These are phyloP conservation scores for Epinephelus fuscoguttatus DNA, from an alignment of 2,113 vertebrate genomes.

Conservation along the genomic window DNA sequence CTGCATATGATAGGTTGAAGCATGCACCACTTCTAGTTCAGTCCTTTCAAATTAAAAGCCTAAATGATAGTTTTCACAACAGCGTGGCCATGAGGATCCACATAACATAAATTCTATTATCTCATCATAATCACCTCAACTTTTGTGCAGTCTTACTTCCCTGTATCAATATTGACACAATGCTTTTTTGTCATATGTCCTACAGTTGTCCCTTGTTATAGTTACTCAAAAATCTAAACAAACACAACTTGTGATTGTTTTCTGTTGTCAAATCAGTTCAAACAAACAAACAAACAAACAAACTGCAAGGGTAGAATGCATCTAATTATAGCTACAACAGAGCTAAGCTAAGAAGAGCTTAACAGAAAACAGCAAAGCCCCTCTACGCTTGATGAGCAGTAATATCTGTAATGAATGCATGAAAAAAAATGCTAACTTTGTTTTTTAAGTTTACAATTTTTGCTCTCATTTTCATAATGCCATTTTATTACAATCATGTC, in stretches of 20 bases:
- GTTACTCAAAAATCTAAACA: background rate
- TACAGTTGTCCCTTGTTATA: background rate
- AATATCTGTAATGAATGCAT: too few species aligned
- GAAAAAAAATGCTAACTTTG: background rate
- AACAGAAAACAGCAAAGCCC: background rate
- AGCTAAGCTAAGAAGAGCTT: background rate
- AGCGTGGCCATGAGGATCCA: background rate
- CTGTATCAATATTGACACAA: background rate
- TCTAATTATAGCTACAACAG: background rate
- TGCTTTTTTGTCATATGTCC: background rate
- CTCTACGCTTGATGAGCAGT: background rate
- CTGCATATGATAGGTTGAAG: too few species aligned
- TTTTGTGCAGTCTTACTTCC: background rate
- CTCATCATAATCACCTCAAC: background rate
- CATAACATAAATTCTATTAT: background rate
- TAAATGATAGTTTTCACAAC: background rate
- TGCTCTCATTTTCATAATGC: background rate
- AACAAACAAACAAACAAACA: too few species aligned
- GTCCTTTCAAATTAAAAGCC: background rate
- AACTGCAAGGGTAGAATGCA: background rate
- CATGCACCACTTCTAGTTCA: too few species aligned
- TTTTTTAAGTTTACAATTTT: background rate
- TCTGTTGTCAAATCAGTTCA: background rate
- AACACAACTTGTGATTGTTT: background rate
- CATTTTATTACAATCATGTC: background rate